phyloP scores from a whole-genome alignment of 1,140 invertebrate genomes.

The Ladona fulva region DNA sequence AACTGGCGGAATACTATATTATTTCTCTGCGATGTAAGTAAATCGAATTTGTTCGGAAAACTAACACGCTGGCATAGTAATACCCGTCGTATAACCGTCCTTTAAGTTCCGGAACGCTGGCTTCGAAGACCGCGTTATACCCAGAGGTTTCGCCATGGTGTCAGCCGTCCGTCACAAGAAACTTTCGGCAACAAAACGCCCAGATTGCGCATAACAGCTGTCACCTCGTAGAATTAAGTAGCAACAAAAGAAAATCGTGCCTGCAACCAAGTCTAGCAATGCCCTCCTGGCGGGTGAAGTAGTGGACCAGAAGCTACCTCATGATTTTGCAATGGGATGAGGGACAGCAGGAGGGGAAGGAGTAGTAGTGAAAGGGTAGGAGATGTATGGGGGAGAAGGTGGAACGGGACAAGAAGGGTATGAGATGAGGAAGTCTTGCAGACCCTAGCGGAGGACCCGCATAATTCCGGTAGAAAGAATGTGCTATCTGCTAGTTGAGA shows the following conservation, averaged over 20 bases:
- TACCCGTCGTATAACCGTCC: background rate
- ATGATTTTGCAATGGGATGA: background rate
- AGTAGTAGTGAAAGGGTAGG: background rate
- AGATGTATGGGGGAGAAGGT: background rate
- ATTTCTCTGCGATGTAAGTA: no score
- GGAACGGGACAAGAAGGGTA: background rate
- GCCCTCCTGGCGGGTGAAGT: background rate
- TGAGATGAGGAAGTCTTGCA: background rate
- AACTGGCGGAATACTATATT: no score
- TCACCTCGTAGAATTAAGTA: background rate
- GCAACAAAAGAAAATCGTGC: constrained; percentile 5
- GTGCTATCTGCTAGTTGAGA: no score
- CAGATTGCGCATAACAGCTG: background rate
- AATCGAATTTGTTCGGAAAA: background rate
- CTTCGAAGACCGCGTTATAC: background rate
- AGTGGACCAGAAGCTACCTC: background rate
- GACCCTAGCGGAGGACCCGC: no score
- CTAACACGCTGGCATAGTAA: background rate
- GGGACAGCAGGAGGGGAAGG: background rate
- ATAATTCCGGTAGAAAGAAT: no score
- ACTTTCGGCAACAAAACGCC: background rate
- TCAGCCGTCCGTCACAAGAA: constrained; percentile 2
- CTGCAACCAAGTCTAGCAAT: background rate
- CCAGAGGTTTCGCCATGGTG: background rate
- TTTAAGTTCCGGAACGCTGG: background rate